Evolutionary conservation across 1,140 invertebrate species (phyloP).

Genomic region (Hetaerina americana): DNA sequence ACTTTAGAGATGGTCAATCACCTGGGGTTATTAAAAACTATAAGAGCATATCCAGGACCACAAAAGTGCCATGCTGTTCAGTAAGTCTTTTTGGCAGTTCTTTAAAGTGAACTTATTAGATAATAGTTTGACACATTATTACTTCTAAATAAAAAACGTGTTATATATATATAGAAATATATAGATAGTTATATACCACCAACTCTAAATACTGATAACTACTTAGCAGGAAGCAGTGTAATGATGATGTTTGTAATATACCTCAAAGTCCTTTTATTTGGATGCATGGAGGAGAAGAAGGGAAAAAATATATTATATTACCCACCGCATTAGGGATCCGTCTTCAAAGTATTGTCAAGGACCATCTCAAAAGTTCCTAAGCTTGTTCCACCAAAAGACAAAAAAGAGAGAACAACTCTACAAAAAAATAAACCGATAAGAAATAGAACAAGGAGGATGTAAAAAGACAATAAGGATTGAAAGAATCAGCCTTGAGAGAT

Average conservation of each 20-base stretch:
- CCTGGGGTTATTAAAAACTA: constrained; percentile 1
- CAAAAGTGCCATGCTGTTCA: constrained; percentile 4
- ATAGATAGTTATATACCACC: constrained; percentile 1
- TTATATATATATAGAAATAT: constrained; percentile 7
- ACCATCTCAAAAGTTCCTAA: constrained; percentile 96
- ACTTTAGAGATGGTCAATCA: constrained; percentile 33
- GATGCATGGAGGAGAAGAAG: constrained; percentile 34
- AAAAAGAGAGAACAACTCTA: constrained; percentile 10
- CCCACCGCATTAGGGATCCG: constrained; percentile 19
- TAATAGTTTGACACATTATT: constrained; percentile 2
- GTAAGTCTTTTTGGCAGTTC: neutral
- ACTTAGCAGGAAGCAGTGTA: constrained; percentile 10
- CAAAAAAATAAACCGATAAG: constrained; percentile 11
- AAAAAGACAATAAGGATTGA: constrained; percentile 7
- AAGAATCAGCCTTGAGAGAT: constrained; percentile 10
- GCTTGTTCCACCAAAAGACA: constrained; percentile 24
- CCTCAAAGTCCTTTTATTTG: constrained; percentile 52
- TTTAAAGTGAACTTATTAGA: neutral
- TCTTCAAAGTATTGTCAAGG: constrained; percentile 45
- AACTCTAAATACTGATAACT: constrained; percentile 5
- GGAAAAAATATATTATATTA: constrained; percentile 25
- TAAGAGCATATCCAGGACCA: constrained; percentile 4
- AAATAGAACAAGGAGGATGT: neutral
- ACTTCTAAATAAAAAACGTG: constrained; percentile 15
- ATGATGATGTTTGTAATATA: constrained; percentile 28